Conservation (phyloP, 1,140 invertebrate species). For the Branchinecta lynchi region DNA sequence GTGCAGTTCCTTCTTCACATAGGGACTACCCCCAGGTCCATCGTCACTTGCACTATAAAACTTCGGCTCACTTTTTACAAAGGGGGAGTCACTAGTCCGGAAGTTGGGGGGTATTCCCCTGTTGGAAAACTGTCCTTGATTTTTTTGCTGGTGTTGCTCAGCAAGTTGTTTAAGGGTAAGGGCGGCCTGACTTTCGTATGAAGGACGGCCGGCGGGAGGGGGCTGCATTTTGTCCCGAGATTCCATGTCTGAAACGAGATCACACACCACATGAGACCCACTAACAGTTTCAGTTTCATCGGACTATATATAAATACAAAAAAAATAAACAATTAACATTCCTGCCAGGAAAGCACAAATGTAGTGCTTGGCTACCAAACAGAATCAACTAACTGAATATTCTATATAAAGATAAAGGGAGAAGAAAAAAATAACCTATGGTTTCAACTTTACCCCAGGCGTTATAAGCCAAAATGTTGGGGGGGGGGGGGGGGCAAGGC, state of each 20-base stretch:
- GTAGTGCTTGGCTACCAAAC: no score
- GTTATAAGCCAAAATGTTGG: no score
- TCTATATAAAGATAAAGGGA: no score
- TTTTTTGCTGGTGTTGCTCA: slow-evolving; percentile 83
- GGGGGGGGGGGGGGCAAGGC: no score
- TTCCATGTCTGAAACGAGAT: background rate
- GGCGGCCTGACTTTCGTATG: slow-evolving; percentile 55
- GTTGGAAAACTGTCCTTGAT: slow-evolving; percentile 28
- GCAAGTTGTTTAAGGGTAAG: slow-evolving; percentile 91
- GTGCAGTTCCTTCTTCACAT: slow-evolving; percentile 6
- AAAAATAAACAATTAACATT: no score
- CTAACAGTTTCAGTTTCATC: no score
- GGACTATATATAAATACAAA: no score
- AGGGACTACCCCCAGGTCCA: background rate
- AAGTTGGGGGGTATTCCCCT: background rate
- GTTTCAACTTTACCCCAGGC: no score
- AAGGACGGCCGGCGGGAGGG: slow-evolving; percentile 20
- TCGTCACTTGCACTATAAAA: background rate
- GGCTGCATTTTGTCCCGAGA: slow-evolving; percentile 17
- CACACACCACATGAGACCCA: no score
- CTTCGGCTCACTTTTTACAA: background rate
- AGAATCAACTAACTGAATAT: no score
- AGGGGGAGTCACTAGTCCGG: background rate
- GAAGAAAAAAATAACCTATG: no score
- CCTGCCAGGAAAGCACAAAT: no score